Evolutionary conservation across 2,888 invertebrate genomes (phyloP).

Genomic region (Nineta flava): DNA sequence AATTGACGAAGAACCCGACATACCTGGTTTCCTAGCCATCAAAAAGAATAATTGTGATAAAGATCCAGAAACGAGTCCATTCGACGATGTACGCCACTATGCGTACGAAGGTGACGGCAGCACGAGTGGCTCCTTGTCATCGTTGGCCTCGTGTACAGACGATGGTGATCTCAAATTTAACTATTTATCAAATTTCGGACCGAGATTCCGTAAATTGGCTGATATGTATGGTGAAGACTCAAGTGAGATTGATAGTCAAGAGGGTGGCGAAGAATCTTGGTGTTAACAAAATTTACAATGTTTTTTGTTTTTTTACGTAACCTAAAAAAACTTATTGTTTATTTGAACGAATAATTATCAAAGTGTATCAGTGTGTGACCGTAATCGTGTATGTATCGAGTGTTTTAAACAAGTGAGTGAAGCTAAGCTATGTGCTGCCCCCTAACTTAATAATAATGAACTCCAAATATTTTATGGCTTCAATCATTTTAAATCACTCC

Average conservation of each 20-base stretch:
- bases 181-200: conserved; percentile 87
- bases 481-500: too few relatives aligned
- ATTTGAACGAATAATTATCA: too few relatives aligned
- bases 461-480: too few relatives aligned
- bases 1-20: conserved; percentile 56
- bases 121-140: conserved; percentile 75
- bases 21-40: conserved; percentile 77
- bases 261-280: conserved; percentile 69
- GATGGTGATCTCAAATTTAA: conserved; percentile 90
- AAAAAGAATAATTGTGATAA: conserved; percentile 82
- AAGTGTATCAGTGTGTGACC: too few relatives aligned
- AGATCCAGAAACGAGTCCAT: conserved; percentile 81
- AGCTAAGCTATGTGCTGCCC: too few relatives aligned
- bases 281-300: conserved; percentile 33
- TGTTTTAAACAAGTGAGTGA: too few relatives aligned
- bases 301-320: too few relatives aligned
- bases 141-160: conserved; percentile 82
- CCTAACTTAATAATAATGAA: too few relatives aligned
- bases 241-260: conserved; percentile 65
- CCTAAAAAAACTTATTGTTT: too few relatives aligned
- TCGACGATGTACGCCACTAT: conserved; percentile 94
- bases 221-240: conserved; percentile 89
- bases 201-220: conserved; percentile 84
- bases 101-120: conserved; percentile 96
- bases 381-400: too few relatives aligned